Percentiles rank a stretch among this genome's conserved stretches.
Conservation (phyloP, 2,113 vertebrate genomes). For the Hemichromis elongatus region DNA sequence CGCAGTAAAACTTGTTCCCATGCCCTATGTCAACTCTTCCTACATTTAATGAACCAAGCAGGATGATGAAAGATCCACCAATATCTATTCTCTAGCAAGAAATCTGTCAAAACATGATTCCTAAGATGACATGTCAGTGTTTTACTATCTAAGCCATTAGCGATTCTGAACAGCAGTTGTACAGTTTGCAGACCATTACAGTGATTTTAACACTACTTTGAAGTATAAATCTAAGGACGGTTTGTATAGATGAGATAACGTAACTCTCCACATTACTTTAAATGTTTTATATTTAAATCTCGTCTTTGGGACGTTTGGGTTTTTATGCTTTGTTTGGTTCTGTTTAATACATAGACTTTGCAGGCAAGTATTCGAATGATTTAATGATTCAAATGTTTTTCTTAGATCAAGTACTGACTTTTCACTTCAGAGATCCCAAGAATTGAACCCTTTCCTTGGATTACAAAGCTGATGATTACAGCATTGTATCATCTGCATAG, state of each 20-base stretch:
- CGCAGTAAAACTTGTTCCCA: too few species aligned
- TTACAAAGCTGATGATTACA: background rate
- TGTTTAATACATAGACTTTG: background rate
- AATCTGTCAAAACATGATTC: background rate
- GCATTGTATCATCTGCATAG: background rate
- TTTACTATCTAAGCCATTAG: background rate
- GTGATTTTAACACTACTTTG: background rate
- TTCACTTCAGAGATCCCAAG: background rate
- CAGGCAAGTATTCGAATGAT: background rate
- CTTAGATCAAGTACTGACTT: background rate
- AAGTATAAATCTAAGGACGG: accelerated
- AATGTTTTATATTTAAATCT: background rate
- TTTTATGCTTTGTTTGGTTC: too few species aligned
- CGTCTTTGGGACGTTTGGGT: background rate
- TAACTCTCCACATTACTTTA: background rate
- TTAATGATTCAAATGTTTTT: background rate
- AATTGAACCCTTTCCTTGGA: background rate
- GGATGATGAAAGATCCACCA: background rate
- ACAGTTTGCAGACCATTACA: background rate
- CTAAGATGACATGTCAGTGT: background rate
- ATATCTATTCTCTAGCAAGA: background rate
- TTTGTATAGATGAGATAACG: background rate
- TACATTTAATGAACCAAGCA: background rate
- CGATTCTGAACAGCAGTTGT: background rate
- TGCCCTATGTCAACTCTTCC: background rate